Percentiles rank a stretch among this genome's conserved stretches.
Evolutionary conservation across 64 coral and sea anemone genomes (phyloP).

Genomic region (Hydrozoanthus tunicans): DNA sequence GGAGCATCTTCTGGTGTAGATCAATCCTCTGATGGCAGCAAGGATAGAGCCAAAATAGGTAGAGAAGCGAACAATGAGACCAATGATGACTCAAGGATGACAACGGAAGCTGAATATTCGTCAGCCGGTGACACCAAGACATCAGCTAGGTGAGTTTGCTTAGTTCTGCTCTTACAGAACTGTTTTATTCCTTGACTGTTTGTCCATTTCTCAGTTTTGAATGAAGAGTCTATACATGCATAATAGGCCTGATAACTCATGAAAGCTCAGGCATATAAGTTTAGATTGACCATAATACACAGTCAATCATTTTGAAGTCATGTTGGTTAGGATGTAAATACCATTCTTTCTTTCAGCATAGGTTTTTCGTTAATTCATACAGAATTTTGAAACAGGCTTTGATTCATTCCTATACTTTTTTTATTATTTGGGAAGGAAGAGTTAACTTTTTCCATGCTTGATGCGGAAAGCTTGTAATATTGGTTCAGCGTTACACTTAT

Average conservation of each 20-base stretch:
- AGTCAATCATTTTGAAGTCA: too few relatives aligned
- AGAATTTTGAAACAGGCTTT: background rate
- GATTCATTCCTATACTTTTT: background rate
- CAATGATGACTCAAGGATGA: background rate
- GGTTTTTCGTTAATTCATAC: background rate
- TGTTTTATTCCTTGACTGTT: background rate
- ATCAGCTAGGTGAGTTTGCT: background rate
- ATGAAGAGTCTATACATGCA: background rate
- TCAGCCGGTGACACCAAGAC: slow-evolving; percentile 4
- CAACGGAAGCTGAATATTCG: slow-evolving; percentile 17
- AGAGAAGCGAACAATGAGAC: background rate
- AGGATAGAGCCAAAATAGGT: background rate
- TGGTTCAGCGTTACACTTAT: too few relatives aligned
- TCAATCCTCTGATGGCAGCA: background rate
- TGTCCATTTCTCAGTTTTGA: background rate
- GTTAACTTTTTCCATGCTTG: too few relatives aligned
- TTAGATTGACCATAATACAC: background rate
- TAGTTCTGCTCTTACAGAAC: background rate
- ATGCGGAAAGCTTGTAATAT: too few relatives aligned
- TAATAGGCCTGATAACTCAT: background rate
- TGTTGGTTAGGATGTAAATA: too few relatives aligned
- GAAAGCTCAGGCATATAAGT: background rate
- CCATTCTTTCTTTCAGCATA: background rate
- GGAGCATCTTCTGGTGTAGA: background rate
- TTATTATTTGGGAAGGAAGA: too few relatives aligned